Evolutionary conservation across 2,113 vertebrate genomes (phyloP), one percentile per base, ranked within the genome.

Genomic region (Mesembrinibis cayennensis): DNA sequence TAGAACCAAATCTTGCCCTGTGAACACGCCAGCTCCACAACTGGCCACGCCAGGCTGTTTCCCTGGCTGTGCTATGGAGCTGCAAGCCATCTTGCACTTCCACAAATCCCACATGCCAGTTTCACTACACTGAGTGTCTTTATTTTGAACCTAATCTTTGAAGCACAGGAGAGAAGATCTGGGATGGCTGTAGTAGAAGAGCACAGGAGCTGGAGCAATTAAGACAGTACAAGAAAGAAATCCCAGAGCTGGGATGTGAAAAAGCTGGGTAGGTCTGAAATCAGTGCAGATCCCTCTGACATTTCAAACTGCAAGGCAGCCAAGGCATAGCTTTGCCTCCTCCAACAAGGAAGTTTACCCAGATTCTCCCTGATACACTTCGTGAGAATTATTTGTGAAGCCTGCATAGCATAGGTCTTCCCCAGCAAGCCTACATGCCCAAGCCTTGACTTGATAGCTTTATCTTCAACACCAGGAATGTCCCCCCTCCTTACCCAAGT

Each of bases 391-490:
- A 79, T 52, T 63, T 84, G 61, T 36, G 29, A 82, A 93, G 81
- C 10, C 29, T 50, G 72, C 50, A 87, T 13, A 91, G 58, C 76
- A 42, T 6, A 53, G 1, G 0, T 90, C 70, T 96, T 86, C 82
- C 76, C 65, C 82, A 82, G 55, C 53, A 95, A 93, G 79, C 62
- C 52, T 61, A 69, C 78, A 85, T 36, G 76, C 16, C 36, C 74
- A 87, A 49, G 73, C 70, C 79, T 69, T 87, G 82, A 80, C 90
- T 93, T 88, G 38, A 76, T 53, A 38, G 49, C 74, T 87, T 89
- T 91, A n/a, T 90, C 88, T 85, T 58, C 79, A 93, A 59, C 66
- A 92, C 63, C 32, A 88, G 79, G 88, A 97, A 93, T 90, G 86
- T 82, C 88, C 62, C 71, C 40, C 27, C 88, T 95, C 94, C 88